phyloP scores from a whole-genome alignment of 2,113 vertebrate genomes.

The Ochotona princeps region DNA sequence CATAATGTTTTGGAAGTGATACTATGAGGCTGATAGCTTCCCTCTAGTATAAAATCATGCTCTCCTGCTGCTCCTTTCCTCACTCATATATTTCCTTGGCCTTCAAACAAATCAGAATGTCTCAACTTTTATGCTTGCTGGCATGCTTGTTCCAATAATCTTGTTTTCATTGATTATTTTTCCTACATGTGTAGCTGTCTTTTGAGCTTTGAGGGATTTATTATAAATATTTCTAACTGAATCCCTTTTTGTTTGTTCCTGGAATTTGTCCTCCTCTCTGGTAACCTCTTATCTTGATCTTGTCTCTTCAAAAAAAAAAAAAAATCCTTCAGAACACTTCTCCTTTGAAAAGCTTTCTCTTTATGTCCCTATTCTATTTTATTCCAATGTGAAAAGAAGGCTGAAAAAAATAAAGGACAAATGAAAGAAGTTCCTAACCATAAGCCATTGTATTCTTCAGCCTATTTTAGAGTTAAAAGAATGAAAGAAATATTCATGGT shows the following conservation, averaged over 20 bases:
- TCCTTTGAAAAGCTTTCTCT: not conserved
- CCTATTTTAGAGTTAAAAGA: slow-evolving; percentile 37
- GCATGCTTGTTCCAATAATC: not conserved
- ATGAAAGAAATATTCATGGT: not conserved
- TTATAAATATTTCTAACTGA: not conserved
- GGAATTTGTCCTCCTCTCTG: not conserved
- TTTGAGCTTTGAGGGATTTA: not conserved
- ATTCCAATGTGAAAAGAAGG: not conserved
- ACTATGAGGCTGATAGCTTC: not conserved
- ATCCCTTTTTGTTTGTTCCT: not conserved
- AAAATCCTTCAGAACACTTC: not conserved
- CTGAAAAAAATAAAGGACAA: slow-evolving; percentile 2
- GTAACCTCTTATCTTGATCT: slow-evolving; percentile 3
- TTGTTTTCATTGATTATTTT: slow-evolving; percentile 6
- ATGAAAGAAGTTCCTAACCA: not conserved
- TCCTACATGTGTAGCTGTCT: not conserved
- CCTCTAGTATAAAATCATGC: not conserved
- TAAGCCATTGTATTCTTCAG: slow-evolving; percentile 15
- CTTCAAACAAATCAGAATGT: slow-evolving; percentile 39
- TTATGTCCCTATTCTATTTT: not conserved
- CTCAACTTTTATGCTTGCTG: slow-evolving; percentile 12
- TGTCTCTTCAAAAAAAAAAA: not conserved
- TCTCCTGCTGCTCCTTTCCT: too few species aligned
- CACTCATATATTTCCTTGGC: not conserved
- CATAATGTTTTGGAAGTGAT: not conserved